phyloP scores from a whole-genome alignment of 2,888 invertebrate species.

The Dasypolia templi region DNA sequence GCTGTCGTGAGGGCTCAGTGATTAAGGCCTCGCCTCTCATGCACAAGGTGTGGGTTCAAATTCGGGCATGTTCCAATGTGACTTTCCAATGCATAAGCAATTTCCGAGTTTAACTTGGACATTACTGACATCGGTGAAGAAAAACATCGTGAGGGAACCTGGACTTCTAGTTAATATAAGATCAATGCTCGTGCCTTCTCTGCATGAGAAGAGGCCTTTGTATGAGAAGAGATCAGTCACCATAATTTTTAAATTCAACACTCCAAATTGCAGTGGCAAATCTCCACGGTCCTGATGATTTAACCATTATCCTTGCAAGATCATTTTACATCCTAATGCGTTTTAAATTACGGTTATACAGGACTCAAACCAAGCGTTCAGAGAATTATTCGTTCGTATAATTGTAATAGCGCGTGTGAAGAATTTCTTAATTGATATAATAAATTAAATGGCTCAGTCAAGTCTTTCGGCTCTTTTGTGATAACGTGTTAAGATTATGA shows the following conservation, averaged over 20 bases:
- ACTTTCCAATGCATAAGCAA: no score
- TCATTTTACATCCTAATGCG: slow-evolving; percentile 33
- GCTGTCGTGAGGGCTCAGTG: no score
- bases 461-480: slow-evolving; percentile 81
- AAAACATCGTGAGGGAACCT: no score
- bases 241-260: neutral
- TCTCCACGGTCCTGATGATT: neutral
- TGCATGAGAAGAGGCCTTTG: no score
- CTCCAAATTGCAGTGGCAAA: slow-evolving; percentile 9
- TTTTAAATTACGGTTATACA: slow-evolving; percentile 42
- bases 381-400: slow-evolving; percentile 63
- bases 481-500: slow-evolving; percentile 81
- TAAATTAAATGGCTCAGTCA: slow-evolving; percentile 82
- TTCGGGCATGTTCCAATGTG: no score
- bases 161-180: no score
- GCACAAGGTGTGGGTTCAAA: no score
- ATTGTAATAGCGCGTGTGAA: slow-evolving; percentile 81
- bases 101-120: no score
- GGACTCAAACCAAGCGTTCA: slow-evolving; percentile 42
- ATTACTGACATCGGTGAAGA: no score
- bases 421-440: slow-evolving; percentile 87
- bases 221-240: neutral
- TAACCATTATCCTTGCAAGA: slow-evolving; percentile 25
- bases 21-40: no score
- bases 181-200: no score